Evolutionary conservation across 2,888 invertebrate genomes (phyloP).

Genomic region (Halictus ligatus): DNA sequence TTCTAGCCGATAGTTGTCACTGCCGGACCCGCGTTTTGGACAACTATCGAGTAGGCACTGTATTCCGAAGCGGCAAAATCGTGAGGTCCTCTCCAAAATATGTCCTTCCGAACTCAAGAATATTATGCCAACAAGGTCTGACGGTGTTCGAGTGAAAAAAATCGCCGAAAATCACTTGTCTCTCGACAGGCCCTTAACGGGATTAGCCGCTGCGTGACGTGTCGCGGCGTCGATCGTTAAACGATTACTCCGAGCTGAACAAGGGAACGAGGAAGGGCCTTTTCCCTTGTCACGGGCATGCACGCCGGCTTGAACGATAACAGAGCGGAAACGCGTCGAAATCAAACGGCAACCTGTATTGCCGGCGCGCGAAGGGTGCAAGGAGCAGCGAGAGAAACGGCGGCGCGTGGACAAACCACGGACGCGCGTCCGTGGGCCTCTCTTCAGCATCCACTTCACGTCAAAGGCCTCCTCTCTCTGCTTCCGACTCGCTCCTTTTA

Average conservation of each 20-base stretch:
- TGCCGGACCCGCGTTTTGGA: too few species aligned
- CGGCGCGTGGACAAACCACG: slow-evolving; percentile 60
- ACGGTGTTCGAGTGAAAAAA: neutral
- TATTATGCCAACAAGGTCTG: neutral
- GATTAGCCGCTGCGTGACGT: slow-evolving; percentile 6
- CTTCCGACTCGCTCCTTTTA: slow-evolving; percentile 37
- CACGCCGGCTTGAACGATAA: slow-evolving; percentile 55
- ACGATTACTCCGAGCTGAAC: slow-evolving; percentile 33
- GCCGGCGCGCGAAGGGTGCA: slow-evolving; percentile 33
- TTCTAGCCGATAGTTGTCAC: too few species aligned
- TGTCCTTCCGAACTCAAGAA: neutral
- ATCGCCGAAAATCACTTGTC: neutral
- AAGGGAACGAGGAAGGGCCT: neutral
- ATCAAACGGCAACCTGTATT: slow-evolving; percentile 65
- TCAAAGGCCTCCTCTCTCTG: slow-evolving; percentile 60
- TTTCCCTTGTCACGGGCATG: slow-evolving; percentile 58
- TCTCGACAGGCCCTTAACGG: neutral
- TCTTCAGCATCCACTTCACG: slow-evolving; percentile 74
- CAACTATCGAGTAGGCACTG: too few species aligned
- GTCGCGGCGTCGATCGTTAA: slow-evolving; percentile 50
- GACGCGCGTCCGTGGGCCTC: slow-evolving; percentile 57
- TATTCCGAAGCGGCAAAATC: neutral
- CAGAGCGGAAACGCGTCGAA: slow-evolving; percentile 60
- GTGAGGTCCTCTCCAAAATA: neutral
- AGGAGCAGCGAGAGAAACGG: slow-evolving; percentile 65